Conservation (phyloP, 2,888 invertebrate genomes). For the Sinohyriopsis cumingii region DNA sequence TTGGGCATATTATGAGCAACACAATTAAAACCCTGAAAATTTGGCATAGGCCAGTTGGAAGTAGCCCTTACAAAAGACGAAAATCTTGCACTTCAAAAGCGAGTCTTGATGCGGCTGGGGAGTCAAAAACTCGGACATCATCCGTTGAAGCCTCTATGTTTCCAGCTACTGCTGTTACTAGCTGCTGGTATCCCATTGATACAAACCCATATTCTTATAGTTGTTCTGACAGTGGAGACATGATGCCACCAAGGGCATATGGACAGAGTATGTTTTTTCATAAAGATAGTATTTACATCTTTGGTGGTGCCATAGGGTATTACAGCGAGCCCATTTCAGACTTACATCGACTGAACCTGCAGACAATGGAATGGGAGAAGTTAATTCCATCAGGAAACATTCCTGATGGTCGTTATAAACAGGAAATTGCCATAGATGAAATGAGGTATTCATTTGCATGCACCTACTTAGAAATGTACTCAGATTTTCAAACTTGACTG, state of each 20-base stretch:
- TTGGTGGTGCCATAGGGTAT: slow-evolving; percentile 93
- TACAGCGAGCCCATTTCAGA: slow-evolving; percentile 85
- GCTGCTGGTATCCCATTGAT: slow-evolving; percentile 73
- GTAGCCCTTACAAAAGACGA: too few relatives aligned
- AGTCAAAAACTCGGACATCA: slow-evolving; percentile 1
- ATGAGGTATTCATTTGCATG: slow-evolving; percentile 26
- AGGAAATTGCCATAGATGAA: slow-evolving; percentile 37
- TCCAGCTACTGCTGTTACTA: background rate
- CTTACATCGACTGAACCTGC: slow-evolving; percentile 86
- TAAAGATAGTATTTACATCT: slow-evolving; percentile 82
- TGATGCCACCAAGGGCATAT: slow-evolving; percentile 84
- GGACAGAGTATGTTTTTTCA: slow-evolving; percentile 78
- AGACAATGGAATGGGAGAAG: slow-evolving; percentile 81
- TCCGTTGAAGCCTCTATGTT: too few relatives aligned
- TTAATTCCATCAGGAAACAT: slow-evolving; percentile 33
- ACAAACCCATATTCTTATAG: slow-evolving; percentile 40
- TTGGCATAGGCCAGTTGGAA: background rate
- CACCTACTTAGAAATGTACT: background rate
- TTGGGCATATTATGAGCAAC: slow-evolving; percentile 86
- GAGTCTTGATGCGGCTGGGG: slow-evolving; percentile 26
- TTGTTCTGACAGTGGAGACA: slow-evolving; percentile 31
- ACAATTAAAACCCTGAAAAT: slow-evolving; percentile 76
- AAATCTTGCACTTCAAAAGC: background rate
- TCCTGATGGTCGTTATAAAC: slow-evolving; percentile 47
- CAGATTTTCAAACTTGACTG: too few relatives aligned